Base-by-base conservation (phyloP, 2,888 invertebrate genomes). In the Colostygia pectinataria region DNA sequence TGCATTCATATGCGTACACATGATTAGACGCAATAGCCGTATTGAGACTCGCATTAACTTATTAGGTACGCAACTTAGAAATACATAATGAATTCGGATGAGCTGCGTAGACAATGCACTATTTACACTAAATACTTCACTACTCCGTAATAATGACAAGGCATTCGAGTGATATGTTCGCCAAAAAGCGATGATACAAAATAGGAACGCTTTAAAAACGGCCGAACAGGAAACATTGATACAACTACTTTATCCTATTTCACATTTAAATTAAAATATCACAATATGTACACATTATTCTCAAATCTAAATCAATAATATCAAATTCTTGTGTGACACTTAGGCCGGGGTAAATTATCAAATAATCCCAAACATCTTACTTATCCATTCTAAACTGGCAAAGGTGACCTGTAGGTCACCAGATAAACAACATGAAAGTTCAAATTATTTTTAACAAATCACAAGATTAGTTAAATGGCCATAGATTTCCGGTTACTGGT, bases 201-300 rank as follows among this genome's bases (percentile, higher is more conserved):
- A 53, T 48, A 57, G 60, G 55, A 55, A 49, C 55, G 47, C 55
- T 53, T 68, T 60, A 60, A 70, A 68, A 65, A 68, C 61, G 72
- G 70, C 75, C 74, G 74, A 25, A 70, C 76, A 68, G 71, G 77
- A 72, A 74, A 62, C 66, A 71, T 74, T 71, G 74, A 73, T 74
- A 76, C 68, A 61, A 70, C 80, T 80, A 81, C 76, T 74, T 77
- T 78, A 80, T 76, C 75, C 83, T 86, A 87, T 80, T 80, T 73
- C 79, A 83, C 75, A 78, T 80, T 87, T 86, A 84, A 83, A 87
- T 83, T 86, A 85, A 86, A 86, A 88, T 89, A 89, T 89, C 89
- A 89, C 89, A 88, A 82, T 89, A 89, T 89, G 85, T 89, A 89
- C 88, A 89, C 71, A 83, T 80, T 80, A 82, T 78, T 77, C 74